Conservation (phyloP, 2,113 vertebrate genomes). For the Pleuronectes platessa region DNA sequence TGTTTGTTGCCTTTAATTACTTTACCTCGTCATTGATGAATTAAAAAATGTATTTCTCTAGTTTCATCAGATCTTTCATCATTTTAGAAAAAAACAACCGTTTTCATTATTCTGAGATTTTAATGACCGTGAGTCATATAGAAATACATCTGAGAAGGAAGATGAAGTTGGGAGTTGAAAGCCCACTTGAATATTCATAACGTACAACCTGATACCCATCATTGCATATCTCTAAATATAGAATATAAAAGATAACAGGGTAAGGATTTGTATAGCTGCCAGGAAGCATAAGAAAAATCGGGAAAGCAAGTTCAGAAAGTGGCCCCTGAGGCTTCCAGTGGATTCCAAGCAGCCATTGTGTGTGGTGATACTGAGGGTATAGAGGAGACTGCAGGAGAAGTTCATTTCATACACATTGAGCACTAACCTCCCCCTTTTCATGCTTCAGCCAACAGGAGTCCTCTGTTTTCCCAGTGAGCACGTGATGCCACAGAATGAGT, state of each 20-base stretch:
- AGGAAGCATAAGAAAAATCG: neutral
- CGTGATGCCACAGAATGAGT: conserved; percentile 49
- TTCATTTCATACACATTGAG: conserved; percentile 28
- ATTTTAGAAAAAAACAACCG: too few species aligned
- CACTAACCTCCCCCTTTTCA: conserved; percentile 41
- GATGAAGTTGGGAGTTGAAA: neutral
- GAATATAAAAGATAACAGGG: neutral
- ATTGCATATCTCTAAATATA: conserved; percentile 2
- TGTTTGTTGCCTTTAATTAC: neutral
- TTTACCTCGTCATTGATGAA: neutral
- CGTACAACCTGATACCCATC: conserved; percentile 12
- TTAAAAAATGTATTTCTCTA: too few species aligned
- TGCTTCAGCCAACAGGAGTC: conserved; percentile 46
- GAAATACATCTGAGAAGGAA: too few species aligned
- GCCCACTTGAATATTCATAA: neutral
- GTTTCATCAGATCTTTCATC: too few species aligned
- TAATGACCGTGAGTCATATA: too few species aligned
- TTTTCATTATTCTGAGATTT: conserved; percentile 17
- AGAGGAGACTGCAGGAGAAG: neutral
- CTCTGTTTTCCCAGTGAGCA: conserved; percentile 46
- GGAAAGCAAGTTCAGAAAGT: neutral
- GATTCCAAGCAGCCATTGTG: conserved; percentile 1
- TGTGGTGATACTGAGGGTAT: conserved; percentile 7
- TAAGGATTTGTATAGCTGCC: neutral
- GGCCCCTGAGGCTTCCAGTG: neutral